Evolutionary conservation across 2,888 invertebrate genomes (phyloP), one percentile per base, ranked within the genome.

Genomic region (Zygothrica quintamaculata): DNA sequence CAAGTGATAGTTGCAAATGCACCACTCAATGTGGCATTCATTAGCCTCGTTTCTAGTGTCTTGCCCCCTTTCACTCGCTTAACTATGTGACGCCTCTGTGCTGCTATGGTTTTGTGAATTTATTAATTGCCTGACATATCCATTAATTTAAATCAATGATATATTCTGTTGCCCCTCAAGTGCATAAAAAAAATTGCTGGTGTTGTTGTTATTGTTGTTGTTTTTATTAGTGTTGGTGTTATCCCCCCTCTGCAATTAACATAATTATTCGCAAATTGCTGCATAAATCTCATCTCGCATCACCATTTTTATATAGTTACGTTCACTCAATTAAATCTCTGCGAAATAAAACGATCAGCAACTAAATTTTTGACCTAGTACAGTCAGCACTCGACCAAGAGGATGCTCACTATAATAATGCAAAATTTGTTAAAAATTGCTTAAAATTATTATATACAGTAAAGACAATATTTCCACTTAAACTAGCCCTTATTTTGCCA

Each of bases 61-160:
- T 13, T 5, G 8, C 22, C 40, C 40, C 16, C 46, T 12, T 26
- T 46, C 50, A 22, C 43, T 33, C 40, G 31, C 51, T 22, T 40
- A 42, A 29, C 36, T 18, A 39, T 37, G 42, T 48, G 40, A n/a
- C 43, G 46, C 18, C 51, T 31, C 12, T 43, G 53, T 18, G 18
- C 46, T 88, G 84, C 84, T 82, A 90, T 89, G 90, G 87, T 87
- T 74, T 86, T 82, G n/a, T 90, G 90, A 88, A 90, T 90, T 88
- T 90, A 90, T 90, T 90, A 90, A 90, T 90, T 90, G 90, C 89
- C 84, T 90, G 90, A 90, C 90, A 89, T 88, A 80, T 84, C 80
- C 90, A 90, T 90, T 90, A 88, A 90, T 90, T 90, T 84, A 82
- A 88, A 86, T 88, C 88, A 89, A 88, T 88, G 89, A 89, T 88